phyloP scores from a whole-genome alignment of 2,113 vertebrate genomes.

The Cacatua alba region DNA sequence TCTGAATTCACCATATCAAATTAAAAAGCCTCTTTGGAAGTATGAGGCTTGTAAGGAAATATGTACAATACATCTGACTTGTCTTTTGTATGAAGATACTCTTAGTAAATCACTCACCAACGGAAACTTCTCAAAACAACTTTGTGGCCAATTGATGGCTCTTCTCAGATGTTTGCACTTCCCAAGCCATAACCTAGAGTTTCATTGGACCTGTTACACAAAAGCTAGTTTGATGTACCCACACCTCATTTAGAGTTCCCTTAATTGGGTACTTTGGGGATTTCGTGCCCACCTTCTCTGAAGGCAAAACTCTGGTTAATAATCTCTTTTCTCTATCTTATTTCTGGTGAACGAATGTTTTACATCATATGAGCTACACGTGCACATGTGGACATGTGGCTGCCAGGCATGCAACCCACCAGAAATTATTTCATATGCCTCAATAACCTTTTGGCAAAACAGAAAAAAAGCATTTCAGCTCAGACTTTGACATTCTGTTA shows the following conservation, averaged over 20 bases:
- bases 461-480: not conserved
- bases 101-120: not conserved
- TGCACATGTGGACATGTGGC: accelerated
- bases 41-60: not conserved
- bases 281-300: not conserved
- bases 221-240: not conserved
- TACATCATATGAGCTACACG: accelerated
- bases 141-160: not conserved
- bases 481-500: not conserved
- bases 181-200: not conserved
- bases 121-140: not conserved
- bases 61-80: not conserved
- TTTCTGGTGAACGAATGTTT: not conserved
- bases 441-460: not conserved
- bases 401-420: not conserved
- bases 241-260: not conserved
- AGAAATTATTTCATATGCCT: not conserved
- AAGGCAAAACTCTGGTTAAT: not conserved
- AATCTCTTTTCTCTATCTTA: not conserved
- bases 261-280: accelerated
- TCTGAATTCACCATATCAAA: not conserved
- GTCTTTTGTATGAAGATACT: not conserved
- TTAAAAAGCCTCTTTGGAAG: not conserved
- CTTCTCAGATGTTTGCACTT: not conserved
- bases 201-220: not conserved